Evolutionary conservation across 2,113 vertebrate species (phyloP).

Genomic region (Thermophis baileyi): DNA sequence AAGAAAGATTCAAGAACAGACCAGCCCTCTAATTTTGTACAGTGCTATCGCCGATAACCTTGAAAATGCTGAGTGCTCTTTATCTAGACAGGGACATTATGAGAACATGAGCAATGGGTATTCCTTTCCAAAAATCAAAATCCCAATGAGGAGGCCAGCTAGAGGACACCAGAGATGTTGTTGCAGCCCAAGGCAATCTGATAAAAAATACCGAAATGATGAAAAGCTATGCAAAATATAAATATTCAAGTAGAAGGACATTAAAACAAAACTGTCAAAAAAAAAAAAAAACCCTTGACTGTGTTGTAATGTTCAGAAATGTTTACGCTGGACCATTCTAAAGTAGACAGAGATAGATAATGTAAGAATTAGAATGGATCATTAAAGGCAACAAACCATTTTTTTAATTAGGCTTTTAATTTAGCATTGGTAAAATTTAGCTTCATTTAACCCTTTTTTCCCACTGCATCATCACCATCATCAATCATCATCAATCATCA

Average conservation of each 20-base stretch:
- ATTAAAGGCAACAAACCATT: not conserved
- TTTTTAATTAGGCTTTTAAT: not conserved
- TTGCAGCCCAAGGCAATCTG: not conserved
- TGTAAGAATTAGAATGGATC: not conserved
- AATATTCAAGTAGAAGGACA: not conserved
- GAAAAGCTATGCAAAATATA: not conserved
- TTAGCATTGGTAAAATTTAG: not conserved
- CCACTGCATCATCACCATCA: not conserved
- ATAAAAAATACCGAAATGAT: not conserved
- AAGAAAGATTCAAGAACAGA: not conserved
- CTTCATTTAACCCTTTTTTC: not conserved
- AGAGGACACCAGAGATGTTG: not conserved
- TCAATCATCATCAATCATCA: not conserved
- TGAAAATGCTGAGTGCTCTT: not conserved
- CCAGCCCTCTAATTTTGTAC: not conserved
- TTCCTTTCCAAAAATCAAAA: not conserved
- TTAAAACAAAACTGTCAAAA: too few relatives aligned
- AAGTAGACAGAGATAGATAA: not conserved
- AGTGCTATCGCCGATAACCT: not conserved
- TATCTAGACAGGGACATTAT: not conserved
- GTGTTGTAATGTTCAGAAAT: too few relatives aligned
- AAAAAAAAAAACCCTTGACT: too few relatives aligned
- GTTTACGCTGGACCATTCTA: not conserved
- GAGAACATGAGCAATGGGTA: not conserved
- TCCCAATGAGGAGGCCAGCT: not conserved